Evolutionary conservation across 2,797 vertebrate genomes (phyloP), one percentile per base, ranked within the genome.

Genomic region (Orientallactaga sibirica): DNA sequence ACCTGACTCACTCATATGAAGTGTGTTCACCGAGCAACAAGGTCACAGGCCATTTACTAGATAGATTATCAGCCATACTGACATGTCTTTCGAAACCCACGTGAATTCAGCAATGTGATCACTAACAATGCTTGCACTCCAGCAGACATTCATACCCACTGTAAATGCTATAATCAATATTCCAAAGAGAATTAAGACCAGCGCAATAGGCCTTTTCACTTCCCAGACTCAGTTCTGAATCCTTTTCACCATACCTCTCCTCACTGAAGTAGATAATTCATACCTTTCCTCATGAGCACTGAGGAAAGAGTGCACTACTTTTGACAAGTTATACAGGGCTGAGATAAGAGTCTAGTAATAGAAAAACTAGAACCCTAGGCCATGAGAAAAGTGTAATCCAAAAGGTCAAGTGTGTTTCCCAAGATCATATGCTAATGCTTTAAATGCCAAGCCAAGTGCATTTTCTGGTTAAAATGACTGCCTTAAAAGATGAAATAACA

Each of bases 401-500:
- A 91, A 80, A 92, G 41, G 4, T 71, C 82, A 90, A 92, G 22
- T 73, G n/a, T 84, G 58, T 95, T 89, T 27, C 43, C 73, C 37
- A 78, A 77, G 22, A 64, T 74, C 48, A 66, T 80, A 73, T 87
- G 20, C 14, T 76, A 90, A 66, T 48, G 20, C 52, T 64, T 70
- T 83, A 70, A 84, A 94, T 4, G 79, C 33, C 43, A 93, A 88
- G 2, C 43, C 14, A 20, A 55, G 33, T 61, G 5, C 22, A 88
- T 84, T 88, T 86, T 85, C 76, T 18, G 81, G 52, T 79, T 80
- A 33, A 0, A 18, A 86, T 29, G 41, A 55, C 43, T 92, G 22
- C 64, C 81, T 94, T 73, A 74, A 93, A 91, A 92, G 70, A 19
- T 73, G 81, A 91, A 70, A 68, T 73, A 82, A 75, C 25, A 19